Evolutionary conservation across 2,113 vertebrate genomes (phyloP).

Genomic region (Scolopax mira): DNA sequence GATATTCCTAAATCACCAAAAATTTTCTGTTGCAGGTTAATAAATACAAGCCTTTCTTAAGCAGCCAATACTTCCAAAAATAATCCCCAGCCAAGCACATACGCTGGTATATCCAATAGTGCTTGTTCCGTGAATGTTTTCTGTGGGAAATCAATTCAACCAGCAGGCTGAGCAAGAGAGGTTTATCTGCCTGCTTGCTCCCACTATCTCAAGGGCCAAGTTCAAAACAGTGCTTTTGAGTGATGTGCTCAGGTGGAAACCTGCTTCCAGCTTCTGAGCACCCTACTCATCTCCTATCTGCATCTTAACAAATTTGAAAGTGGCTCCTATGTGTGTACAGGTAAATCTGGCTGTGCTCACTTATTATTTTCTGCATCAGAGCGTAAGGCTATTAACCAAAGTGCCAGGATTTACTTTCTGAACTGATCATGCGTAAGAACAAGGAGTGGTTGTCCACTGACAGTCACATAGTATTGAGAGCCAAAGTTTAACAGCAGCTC

Average conservation of each 20-base stretch:
- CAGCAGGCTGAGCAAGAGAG: not conserved
- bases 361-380: conserved; percentile 30
- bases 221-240: not conserved
- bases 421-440: not conserved
- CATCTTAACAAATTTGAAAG: conserved; percentile 26
- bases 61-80: not conserved
- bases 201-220: not conserved
- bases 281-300: not conserved
- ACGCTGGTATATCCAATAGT: not conserved
- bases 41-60: not conserved
- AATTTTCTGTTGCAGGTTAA: not conserved
- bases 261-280: not conserved
- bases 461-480: not conserved
- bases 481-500: not conserved
- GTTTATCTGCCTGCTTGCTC: not conserved
- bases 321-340: not conserved
- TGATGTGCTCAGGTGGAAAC: not conserved
- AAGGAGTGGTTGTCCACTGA: not conserved
- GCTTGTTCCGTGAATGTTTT: not conserved
- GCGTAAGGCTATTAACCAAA: conserved; percentile 28
- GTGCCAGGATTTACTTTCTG: conserved; percentile 24
- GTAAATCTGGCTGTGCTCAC: conserved; percentile 1
- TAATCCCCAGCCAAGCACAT: not conserved
- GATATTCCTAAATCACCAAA: not conserved
- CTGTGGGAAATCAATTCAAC: conserved; percentile 15